Percentiles rank a stretch among this genome's conserved stretches.
Evolutionary conservation across 1,140 invertebrate species (phyloP).

Genomic region (Drosophila jambulina): DNA sequence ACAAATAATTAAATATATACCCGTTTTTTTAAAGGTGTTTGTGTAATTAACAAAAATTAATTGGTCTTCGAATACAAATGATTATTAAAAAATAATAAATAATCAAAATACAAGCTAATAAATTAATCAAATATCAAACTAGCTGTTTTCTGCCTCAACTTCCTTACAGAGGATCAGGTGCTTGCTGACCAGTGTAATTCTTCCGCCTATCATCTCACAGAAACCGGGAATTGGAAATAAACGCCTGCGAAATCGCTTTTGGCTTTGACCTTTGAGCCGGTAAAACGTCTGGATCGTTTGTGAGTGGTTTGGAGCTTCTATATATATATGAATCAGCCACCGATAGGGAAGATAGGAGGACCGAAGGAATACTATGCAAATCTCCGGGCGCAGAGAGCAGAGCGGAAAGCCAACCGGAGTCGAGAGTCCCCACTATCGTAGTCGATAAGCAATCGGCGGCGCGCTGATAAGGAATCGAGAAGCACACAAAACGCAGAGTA

Average conservation of each 20-base stretch:
- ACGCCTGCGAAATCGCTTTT: slow-evolving; percentile 26
- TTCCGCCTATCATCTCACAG: slow-evolving; percentile 12
- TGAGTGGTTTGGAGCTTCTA: background rate
- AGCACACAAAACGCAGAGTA: slow-evolving; percentile 4
- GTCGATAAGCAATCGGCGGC: slow-evolving; percentile 34
- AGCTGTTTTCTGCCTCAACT: background rate
- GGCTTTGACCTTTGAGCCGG: slow-evolving; percentile 46
- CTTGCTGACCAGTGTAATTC: slow-evolving; percentile 22
- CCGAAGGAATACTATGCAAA: slow-evolving; percentile 28
- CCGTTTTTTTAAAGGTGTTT: too few species aligned
- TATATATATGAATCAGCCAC: slow-evolving; percentile 36
- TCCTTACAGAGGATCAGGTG: background rate
- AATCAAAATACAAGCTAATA: too few species aligned
- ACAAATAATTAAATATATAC: too few species aligned
- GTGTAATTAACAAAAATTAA: too few species aligned
- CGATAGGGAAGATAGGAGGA: background rate
- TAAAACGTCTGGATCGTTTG: slow-evolving; percentile 35
- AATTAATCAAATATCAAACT: too few species aligned
- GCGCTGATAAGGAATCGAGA: slow-evolving; percentile 17
- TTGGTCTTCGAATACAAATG: too few species aligned
- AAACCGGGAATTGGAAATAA: slow-evolving; percentile 21
- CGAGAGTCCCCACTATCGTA: slow-evolving; percentile 22
- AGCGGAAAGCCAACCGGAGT: background rate
- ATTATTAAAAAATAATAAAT: too few species aligned
- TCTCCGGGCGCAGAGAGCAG: slow-evolving; percentile 11